Percentiles rank a stretch among this genome's conserved stretches.
Evolutionary conservation across 2,797 vertebrate species (phyloP).

Genomic region (Sebastolobus altivelis): DNA sequence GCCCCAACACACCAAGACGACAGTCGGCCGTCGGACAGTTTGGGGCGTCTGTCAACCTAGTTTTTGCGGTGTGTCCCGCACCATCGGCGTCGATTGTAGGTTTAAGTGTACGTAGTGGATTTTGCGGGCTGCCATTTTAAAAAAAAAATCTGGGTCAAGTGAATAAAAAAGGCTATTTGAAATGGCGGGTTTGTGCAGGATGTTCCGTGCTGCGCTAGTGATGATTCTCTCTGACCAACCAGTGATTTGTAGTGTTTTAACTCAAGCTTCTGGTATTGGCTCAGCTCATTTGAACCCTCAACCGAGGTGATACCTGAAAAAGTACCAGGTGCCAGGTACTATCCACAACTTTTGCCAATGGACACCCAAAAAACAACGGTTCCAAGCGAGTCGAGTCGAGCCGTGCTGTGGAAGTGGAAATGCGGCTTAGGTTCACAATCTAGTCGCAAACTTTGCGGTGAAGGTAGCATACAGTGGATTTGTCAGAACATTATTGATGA

Average conservation of each 20-base stretch:
- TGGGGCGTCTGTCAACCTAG: too few relatives aligned
- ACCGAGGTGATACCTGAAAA: not conserved
- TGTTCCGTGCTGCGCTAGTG: not conserved
- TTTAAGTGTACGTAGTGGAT: not conserved
- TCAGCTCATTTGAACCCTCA: not conserved
- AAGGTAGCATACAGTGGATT: not conserved
- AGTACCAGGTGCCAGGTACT: not conserved
- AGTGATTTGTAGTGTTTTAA: not conserved
- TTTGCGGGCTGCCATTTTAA: not conserved
- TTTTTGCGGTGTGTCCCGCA: too few relatives aligned
- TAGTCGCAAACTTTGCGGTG: not conserved
- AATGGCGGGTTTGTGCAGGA: not conserved
- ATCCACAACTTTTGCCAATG: not conserved
- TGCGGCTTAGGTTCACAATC: not conserved
- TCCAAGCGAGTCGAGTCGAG: not conserved
- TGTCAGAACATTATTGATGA: too few relatives aligned
- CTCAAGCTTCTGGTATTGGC: not conserved
- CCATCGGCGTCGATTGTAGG: too few relatives aligned
- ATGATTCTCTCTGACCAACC: not conserved
- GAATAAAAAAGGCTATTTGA: not conserved
- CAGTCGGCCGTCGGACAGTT: too few relatives aligned
- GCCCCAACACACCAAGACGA: too few relatives aligned
- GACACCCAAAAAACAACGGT: not conserved
- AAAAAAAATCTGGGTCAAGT: not conserved
- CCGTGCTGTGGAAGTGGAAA: not conserved